These are phyloP conservation scores for Drosophila pachea DNA, from an alignment of 1,140 invertebrate species.

Conservation along the genomic window DNA sequence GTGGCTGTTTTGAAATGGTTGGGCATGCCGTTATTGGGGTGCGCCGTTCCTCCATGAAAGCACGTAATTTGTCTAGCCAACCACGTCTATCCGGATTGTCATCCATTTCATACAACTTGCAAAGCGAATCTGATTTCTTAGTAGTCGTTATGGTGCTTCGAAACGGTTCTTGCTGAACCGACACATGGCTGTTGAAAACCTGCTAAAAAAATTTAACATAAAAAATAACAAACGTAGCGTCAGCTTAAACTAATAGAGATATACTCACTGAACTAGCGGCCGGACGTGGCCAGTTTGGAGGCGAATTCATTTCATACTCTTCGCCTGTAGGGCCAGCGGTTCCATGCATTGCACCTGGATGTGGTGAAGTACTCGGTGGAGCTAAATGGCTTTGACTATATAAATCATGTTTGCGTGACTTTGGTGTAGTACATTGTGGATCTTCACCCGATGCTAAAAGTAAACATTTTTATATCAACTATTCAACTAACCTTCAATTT, in stretches of 20 bases:
- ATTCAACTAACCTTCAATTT: too few relatives aligned
- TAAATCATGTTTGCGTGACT: constrained; percentile 84
- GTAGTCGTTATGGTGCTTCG: constrained; percentile 82
- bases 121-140: constrained; percentile 92
- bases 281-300: constrained; percentile 90
- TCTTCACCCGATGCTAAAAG: constrained; percentile 90
- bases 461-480: neutral
- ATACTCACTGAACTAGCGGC: constrained; percentile 91
- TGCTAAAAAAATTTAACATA: constrained; percentile 77
- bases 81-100: constrained; percentile 93
- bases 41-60: constrained; percentile 95
- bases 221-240: neutral
- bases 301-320: constrained; percentile 93
- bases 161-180: constrained; percentile 88
- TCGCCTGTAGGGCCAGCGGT: constrained; percentile 88
- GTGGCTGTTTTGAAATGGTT: constrained; percentile 97
- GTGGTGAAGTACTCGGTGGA: constrained; percentile 87
- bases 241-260: neutral
- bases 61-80: constrained; percentile 94
- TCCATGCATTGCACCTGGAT: constrained; percentile 81
- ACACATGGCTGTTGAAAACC: constrained; percentile 95
- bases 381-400: constrained; percentile 85
- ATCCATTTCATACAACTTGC: constrained; percentile 98
- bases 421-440: constrained; percentile 86
- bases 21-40: constrained; percentile 96